These are phyloP conservation scores for Lysandra bellargus DNA, from an alignment of 2,888 invertebrate species.

Conservation along the genomic window DNA sequence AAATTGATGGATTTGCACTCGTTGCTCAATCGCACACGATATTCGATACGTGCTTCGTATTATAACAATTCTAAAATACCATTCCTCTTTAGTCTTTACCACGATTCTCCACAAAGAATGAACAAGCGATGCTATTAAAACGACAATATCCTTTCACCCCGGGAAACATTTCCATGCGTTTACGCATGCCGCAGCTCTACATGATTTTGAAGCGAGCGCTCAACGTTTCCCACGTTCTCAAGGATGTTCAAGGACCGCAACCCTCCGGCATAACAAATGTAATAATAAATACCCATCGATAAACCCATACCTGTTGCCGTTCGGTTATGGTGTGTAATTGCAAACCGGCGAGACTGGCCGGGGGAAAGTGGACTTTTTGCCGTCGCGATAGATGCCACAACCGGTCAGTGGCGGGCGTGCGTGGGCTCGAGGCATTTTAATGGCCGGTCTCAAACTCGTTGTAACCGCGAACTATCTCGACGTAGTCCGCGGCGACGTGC, in stretches of 20 bases:
- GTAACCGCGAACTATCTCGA: slow-evolving; percentile 33
- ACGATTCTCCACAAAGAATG: neutral
- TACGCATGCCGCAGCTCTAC: neutral
- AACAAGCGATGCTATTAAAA: neutral
- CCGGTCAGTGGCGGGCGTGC: slow-evolving; percentile 36
- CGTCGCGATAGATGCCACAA: slow-evolving; percentile 32
- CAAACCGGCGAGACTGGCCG: slow-evolving; percentile 36
- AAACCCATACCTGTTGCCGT: slow-evolving; percentile 40
- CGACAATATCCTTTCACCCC: neutral
- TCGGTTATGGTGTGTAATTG: slow-evolving; percentile 37
- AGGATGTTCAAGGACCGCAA: slow-evolving; percentile 38
- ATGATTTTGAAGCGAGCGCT: neutral
- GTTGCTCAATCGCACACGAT: neutral
- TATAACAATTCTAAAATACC: neutral
- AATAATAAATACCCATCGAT: slow-evolving; percentile 27
- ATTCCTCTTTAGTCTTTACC: neutral
- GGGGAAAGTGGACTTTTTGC: slow-evolving; percentile 37
- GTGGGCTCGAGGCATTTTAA: slow-evolving; percentile 46
- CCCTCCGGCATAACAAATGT: slow-evolving; percentile 23
- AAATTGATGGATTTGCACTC: neutral
- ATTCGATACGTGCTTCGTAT: neutral
- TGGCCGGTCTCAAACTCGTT: slow-evolving; percentile 45
- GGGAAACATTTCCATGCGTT: neutral
- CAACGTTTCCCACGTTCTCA: slow-evolving; percentile 31
- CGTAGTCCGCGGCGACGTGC: slow-evolving; percentile 20